Evolutionary conservation across 2,888 invertebrate species (phyloP), one percentile per base, ranked within the genome.

Genomic region (Eupeodes latifasciatus): DNA sequence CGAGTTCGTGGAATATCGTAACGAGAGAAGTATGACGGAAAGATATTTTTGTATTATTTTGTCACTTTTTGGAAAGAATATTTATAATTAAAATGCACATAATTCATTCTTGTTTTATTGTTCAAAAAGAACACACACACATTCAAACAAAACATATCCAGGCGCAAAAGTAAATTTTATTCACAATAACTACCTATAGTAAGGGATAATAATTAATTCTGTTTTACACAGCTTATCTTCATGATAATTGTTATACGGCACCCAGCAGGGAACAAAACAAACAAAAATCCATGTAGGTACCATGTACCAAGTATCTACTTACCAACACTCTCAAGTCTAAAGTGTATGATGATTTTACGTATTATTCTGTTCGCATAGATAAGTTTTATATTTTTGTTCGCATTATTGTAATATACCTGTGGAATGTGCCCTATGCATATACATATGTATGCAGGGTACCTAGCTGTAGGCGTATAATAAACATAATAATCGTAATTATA

Each of bases 41-140:
- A 40, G 61, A 80, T 72, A 67, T 79, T 79, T 72, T 82, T 71
- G 14, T 74, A 59, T 74, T 69, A 75, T 83, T 80, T 80, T 83
- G 75, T 83, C 75, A 79, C 19, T 75, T 75, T 76, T 83, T 87
- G 40, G 51, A 55, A 74, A 57, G 34, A 80, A 84, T 77, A 87
- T 72, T 72, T 59, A 72, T 90, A 90, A 87, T 90, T 89, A 90
- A 90, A 90, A 89, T 84, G 84, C 80, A 84, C 85, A 90, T 90
- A 89, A 86, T 88, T 90, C 88, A 88, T 85, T 87, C 78, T 74
- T 82, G 66, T 71, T 79, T 79, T 71, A 79, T 71, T 82, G 67
- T 49, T 62, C 2, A 49, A 14, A 66, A 12, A 12, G 0, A 11
- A 27, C 62, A 59, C 57, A 83, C 36, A 75, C 40, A 61, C 49